Evolutionary conservation across 1,140 invertebrate genomes (phyloP).

Genomic region (Drosophila ananassae): DNA sequence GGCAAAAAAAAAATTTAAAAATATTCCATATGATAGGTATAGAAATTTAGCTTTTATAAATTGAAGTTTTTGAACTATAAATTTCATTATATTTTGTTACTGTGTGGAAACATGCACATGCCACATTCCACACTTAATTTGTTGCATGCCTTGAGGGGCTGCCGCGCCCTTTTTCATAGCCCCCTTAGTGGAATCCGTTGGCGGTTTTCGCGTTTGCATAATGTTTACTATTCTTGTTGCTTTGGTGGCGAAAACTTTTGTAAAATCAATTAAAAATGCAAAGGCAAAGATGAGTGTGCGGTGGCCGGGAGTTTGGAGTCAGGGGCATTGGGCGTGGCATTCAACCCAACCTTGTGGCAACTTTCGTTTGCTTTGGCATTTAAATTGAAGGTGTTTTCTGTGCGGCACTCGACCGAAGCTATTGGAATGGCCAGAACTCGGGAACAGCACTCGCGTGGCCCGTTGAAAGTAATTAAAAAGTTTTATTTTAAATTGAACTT

Average conservation of each 20-base stretch:
- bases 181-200: background rate
- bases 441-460: slow-evolving; percentile 17
- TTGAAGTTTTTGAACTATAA: too few relatives aligned
- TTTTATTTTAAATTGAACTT: slow-evolving; percentile 60
- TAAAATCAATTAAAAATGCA: slow-evolving; percentile 73
- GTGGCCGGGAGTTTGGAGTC: background rate
- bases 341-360: slow-evolving; percentile 46
- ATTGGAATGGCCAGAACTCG: slow-evolving; percentile 21
- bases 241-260: slow-evolving; percentile 49
- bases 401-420: slow-evolving; percentile 15
- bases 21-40: too few relatives aligned
- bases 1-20: too few relatives aligned
- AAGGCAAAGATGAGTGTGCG: slow-evolving; percentile 32
- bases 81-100: background rate
- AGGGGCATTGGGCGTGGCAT: slow-evolving; percentile 6
- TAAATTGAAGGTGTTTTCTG: slow-evolving; percentile 60
- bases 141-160: slow-evolving; percentile 62
- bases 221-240: slow-evolving; percentile 40
- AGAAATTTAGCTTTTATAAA: too few relatives aligned
- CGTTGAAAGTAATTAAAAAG: slow-evolving; percentile 65
- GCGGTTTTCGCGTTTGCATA: slow-evolving; percentile 33
- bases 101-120: background rate
- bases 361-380: slow-evolving; percentile 57
- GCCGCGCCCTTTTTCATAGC: slow-evolving; percentile 7
- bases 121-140: slow-evolving; percentile 73